Evolutionary conservation across 2,888 invertebrate genomes (phyloP).

Genomic region (Gnatocerus cornutus): DNA sequence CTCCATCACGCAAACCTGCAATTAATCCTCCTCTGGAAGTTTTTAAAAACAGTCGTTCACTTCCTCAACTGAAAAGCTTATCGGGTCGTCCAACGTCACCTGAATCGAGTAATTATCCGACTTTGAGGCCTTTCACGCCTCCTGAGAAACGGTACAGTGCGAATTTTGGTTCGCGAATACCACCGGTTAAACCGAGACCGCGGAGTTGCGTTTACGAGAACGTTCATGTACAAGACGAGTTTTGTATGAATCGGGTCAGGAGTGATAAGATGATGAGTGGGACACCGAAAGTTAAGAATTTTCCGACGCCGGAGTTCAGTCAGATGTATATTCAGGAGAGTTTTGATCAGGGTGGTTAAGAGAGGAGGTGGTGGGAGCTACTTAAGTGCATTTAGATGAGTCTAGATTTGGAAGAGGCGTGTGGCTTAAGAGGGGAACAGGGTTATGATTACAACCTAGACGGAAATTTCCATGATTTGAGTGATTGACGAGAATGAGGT

Average conservation of each 20-base stretch:
- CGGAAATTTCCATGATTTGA: no score
- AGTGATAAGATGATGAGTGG: conserved; percentile 52
- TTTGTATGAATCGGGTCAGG: conserved; percentile 57
- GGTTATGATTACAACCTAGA: not conserved
- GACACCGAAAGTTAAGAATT: conserved; percentile 64
- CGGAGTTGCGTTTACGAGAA: conserved; percentile 69
- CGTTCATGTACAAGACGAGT: conserved; percentile 62
- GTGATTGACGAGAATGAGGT: no score
- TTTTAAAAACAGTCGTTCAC: conserved; percentile 62
- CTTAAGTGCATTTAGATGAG: conserved; percentile 31
- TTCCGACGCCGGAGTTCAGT: conserved; percentile 69
- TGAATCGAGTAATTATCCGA: conserved; percentile 20
- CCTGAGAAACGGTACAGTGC: conserved; percentile 67
- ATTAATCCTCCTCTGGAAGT: conserved; percentile 54
- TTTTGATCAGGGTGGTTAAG: conserved; percentile 53
- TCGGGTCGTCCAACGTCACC: conserved; percentile 25
- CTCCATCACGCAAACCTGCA: conserved; percentile 39
- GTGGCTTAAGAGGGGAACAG: not conserved
- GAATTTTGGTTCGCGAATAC: conserved; percentile 61
- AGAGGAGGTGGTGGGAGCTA: not conserved
- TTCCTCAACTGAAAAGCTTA: conserved; percentile 60
- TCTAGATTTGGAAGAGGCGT: conserved; percentile 3
- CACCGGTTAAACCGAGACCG: conserved; percentile 56
- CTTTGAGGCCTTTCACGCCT: conserved; percentile 64
- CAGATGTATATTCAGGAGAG: conserved; percentile 68